Conservation (phyloP, 2,888 invertebrate genomes). For the Tipula confusa region DNA sequence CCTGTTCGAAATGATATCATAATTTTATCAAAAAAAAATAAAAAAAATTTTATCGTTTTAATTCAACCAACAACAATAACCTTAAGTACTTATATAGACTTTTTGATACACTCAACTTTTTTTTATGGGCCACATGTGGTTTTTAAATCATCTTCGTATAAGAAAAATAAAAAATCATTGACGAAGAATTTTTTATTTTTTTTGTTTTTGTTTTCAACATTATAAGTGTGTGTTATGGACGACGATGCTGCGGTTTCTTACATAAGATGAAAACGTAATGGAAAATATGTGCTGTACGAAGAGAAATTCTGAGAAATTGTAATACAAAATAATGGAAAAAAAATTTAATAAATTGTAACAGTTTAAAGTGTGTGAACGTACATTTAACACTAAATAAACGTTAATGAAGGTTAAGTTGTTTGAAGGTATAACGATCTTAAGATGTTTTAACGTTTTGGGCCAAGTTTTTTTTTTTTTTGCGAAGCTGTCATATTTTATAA, state of each 20-base stretch:
- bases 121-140: constrained; percentile 15
- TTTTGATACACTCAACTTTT: not conserved
- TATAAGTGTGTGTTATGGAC: no score
- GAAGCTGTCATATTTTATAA: no score
- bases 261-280: not conserved
- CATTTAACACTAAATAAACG: not conserved
- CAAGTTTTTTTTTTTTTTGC: no score
- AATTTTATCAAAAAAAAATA: not conserved
- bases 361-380: constrained; percentile 13
- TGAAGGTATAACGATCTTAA: no score
- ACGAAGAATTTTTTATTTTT: not conserved
- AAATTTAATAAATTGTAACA: not conserved
- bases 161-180: not conserved
- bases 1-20: not conserved
- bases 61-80: not conserved
- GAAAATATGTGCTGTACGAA: not conserved
- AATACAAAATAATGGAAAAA: not conserved
- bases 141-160: not conserved
- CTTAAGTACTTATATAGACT: not conserved
- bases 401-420: constrained; percentile 6
- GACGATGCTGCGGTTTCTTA: no score
- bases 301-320: not conserved
- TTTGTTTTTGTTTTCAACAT: no score
- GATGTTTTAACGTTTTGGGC: no score
- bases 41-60: not conserved